phyloP scores from a whole-genome alignment of 53 echinoderm and acorn worm genomes.

The Stichopus horrens region DNA sequence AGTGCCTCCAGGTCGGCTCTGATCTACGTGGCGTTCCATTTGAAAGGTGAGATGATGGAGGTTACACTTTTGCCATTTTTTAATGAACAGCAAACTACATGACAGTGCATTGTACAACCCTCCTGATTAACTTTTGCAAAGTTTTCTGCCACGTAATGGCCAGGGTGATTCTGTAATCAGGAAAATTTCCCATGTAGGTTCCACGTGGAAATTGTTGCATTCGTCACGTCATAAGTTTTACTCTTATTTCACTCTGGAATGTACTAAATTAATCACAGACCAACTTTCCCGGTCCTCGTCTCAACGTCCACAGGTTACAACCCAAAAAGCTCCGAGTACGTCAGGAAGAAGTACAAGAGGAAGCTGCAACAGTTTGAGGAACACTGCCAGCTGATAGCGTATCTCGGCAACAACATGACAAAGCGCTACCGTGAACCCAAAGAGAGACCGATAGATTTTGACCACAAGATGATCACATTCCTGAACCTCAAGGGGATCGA shows the following conservation, averaged over 20 bases:
- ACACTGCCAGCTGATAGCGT: conserved; percentile 88
- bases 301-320: conserved; percentile 71
- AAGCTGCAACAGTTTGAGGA: conserved; percentile 94
- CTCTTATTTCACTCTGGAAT: no score
- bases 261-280: no score
- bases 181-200: no score
- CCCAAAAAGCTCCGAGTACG: conserved; percentile 96
- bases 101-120: no score
- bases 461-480: conserved; percentile 97
- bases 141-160: no score
- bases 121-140: no score
- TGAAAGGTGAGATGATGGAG: conserved; percentile 72
- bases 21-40: conserved; percentile 92
- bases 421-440: conserved; percentile 53
- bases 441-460: conserved; percentile 94
- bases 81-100: no score
- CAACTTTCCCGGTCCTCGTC: no score
- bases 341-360: conserved; percentile 96
- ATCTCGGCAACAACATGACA: conserved; percentile 93
- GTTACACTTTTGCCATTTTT: no score
- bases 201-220: no score
- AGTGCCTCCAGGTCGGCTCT: conserved; percentile 80
- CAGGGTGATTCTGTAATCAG: no score
- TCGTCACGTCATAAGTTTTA: no score
- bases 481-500: conserved; percentile 79